Evolutionary conservation across 2,888 invertebrate species (phyloP), one percentile per base, ranked within the genome.

Genomic region (Nysson spinosus): DNA sequence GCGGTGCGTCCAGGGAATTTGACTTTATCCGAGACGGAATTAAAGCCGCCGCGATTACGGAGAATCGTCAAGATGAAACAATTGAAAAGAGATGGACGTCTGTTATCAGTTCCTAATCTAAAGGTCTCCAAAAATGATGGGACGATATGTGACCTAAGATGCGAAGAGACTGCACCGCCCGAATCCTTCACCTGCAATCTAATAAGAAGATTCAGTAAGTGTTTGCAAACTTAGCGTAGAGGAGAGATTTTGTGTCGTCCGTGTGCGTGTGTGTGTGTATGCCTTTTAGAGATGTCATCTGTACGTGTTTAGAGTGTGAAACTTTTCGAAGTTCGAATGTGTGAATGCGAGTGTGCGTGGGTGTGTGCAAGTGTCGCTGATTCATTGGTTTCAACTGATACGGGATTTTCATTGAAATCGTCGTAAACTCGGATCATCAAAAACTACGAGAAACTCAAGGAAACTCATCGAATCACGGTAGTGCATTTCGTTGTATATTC

Each of bases 141-240:
- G 86, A 85, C 65, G 79, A 83, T 88, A 78, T 88, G 88, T 81
- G 92, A 90, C 83, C 88, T 90, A 78, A 89, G 92, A 85, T 89
- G 89, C 80, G 88, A 88, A 82, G 89, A 88, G 73, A 88, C 88
- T 43, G 71, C 63, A 19, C 58, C 55, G 39, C 47, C 75, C 75
- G 83, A 83, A 57, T 88, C 92, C 68, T 92, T 93, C 89, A 92
- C 93, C 79, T 93, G 93, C 85, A 92, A 90, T 90, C 89, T 95
- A 80, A 93, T 93, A 90, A 91, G 95, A 87, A 92, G 94, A 90
- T 94, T 95, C 92, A 94, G 95, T 95, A 94, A 95, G 95, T 95
- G 91, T 89, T 79, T 69, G 65, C 26, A 66, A 72, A 65, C 76
- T 14, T 4, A 79, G 77, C 73, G 71, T 81, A 83, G 78, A 76